phyloP scores from a whole-genome alignment of 1,140 invertebrate species.

The Sycophila sp. region DNA sequence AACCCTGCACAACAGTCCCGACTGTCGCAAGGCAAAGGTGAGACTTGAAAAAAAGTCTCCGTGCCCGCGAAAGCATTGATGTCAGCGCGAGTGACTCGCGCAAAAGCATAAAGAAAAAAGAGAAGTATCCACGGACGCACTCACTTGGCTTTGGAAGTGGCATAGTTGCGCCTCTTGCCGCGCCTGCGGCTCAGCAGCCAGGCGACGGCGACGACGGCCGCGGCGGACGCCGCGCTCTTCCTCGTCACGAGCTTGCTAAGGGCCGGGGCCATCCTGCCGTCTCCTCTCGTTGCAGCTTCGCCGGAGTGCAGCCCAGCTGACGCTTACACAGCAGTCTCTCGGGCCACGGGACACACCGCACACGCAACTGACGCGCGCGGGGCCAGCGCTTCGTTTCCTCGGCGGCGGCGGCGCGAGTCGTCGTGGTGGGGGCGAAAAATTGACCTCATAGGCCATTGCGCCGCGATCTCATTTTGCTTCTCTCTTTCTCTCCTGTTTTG shows the following conservation, averaged over 20 bases:
- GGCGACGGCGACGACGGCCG: constrained; percentile 67
- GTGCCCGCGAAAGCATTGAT: neutral
- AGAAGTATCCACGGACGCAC: neutral
- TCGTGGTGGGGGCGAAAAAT: too few species aligned
- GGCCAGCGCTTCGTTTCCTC: too few species aligned
- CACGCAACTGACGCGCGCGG: too few species aligned
- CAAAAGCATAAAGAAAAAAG: neutral
- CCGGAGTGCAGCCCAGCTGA: neutral
- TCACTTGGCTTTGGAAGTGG: constrained; percentile 25
- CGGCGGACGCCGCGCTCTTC: constrained; percentile 67
- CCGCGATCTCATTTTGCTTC: too few species aligned
- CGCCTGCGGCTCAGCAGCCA: constrained; percentile 67
- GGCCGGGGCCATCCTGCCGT: constrained; percentile 69
- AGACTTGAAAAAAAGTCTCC: neutral
- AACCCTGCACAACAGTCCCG: too few species aligned
- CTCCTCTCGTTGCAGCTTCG: neutral
- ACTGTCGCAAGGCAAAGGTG: neutral
- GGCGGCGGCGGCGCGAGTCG: neutral
- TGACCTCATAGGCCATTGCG: too few species aligned
- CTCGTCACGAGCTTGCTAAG: constrained; percentile 71
- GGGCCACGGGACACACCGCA: too few species aligned
- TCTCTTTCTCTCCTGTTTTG: too few species aligned
- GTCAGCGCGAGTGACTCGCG: neutral
- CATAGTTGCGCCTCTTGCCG: constrained; percentile 38
- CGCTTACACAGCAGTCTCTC: too few species aligned